Conservation (phyloP, 2,797 vertebrate genomes). For the Oreochromis mossambicus region DNA sequence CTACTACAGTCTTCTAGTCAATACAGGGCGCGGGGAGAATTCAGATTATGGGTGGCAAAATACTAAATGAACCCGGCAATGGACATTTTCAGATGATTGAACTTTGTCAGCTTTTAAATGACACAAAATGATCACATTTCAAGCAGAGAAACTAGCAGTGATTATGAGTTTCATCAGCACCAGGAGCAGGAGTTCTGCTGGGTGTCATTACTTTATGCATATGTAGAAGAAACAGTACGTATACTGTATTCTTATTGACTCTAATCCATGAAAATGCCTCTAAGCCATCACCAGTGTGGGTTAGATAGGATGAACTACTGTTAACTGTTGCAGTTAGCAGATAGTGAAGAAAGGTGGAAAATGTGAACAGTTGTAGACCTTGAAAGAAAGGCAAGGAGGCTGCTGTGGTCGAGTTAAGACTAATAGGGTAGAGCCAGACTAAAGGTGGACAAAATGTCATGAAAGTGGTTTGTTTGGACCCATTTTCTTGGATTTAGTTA, state of each 20-base stretch:
- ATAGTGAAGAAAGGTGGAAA: background rate
- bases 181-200: background rate
- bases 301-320: constrained; percentile 48
- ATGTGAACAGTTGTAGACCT: background rate
- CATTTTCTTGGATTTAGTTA: constrained; percentile 17
- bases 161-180: background rate
- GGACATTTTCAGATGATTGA: background rate
- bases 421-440: constrained; percentile 44
- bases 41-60: background rate
- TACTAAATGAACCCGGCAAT: background rate
- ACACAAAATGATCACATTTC: background rate
- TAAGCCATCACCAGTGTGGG: constrained; percentile 21
- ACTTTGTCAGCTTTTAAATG: background rate
- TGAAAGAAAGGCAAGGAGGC: constrained; percentile 33
- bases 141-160: background rate
- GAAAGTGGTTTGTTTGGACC: constrained; percentile 50
- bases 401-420: constrained; percentile 48
- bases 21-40: background rate
- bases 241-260: background rate
- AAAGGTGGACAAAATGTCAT: constrained; percentile 28
- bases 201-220: background rate
- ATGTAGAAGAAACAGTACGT: background rate
- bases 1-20: constrained; percentile 8
- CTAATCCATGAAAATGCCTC: background rate
- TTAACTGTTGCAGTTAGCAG: constrained; percentile 13